Percentiles rank a stretch among this genome's conserved stretches.
Conservation (phyloP, 2,888 invertebrate species). For the Nesidiocoris tenuis region DNA sequence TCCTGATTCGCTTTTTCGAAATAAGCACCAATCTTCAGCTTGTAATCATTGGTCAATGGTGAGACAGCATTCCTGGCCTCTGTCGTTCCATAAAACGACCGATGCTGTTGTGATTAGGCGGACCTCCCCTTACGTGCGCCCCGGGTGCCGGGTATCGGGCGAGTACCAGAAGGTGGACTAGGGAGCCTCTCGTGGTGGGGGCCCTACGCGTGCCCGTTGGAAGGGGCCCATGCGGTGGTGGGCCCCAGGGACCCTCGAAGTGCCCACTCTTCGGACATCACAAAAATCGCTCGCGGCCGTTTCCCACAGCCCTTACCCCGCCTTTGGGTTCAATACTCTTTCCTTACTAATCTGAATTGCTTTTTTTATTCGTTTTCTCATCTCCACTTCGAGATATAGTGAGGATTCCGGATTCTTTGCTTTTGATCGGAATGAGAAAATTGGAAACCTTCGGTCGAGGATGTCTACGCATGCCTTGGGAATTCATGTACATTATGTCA, state of each 20-base stretch:
- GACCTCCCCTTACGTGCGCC: slow-evolving; percentile 24
- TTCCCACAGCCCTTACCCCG: slow-evolving; percentile 32
- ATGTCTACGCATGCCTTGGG: no score
- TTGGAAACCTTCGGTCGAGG: not conserved
- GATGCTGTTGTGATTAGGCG: slow-evolving; percentile 27
- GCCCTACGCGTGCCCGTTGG: not conserved
- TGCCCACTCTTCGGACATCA: not conserved
- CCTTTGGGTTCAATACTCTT: slow-evolving; percentile 35
- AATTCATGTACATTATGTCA: no score
- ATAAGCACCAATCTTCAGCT: no score
- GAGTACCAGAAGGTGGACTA: not conserved
- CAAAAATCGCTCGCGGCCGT: slow-evolving; percentile 32
- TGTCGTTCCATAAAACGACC: slow-evolving; percentile 11
- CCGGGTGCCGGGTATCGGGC: not conserved
- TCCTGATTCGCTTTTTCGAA: no score
- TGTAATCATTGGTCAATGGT: not conserved
- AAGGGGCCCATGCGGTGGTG: not conserved
- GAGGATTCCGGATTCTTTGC: slow-evolving; percentile 4
- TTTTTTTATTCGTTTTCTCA: slow-evolving; percentile 20
- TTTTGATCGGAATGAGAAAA: not conserved
- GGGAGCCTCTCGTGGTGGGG: not conserved
- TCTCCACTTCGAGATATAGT: not conserved
- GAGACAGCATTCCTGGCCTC: not conserved
- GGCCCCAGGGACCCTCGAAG: not conserved
- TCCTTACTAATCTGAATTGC: slow-evolving; percentile 32